These are phyloP conservation scores for Hydroisotoma schaefferi DNA, from an alignment of 2,888 invertebrate genomes.

Conservation along the genomic window DNA sequence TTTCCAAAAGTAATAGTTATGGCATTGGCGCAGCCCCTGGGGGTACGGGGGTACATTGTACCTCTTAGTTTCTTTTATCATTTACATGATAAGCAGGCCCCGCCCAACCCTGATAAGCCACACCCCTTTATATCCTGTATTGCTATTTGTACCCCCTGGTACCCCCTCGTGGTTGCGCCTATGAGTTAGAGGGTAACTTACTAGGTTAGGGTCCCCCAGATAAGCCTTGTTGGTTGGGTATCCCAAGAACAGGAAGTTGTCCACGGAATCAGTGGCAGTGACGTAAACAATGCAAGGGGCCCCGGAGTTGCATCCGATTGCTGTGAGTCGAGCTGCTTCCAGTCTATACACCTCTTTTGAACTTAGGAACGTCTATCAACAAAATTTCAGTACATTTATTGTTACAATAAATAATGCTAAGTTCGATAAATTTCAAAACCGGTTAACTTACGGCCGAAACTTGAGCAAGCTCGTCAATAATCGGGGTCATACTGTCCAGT, in stretches of 20 bases:
- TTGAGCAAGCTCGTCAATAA: conserved; percentile 13
- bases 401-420: not conserved
- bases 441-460: conserved; percentile 28
- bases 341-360: conserved; percentile 31
- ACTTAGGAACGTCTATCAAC: conserved; percentile 23
- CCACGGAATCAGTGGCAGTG: conserved; percentile 53
- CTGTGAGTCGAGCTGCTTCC: not conserved
- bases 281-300: conserved; percentile 31
- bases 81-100: too few species aligned
- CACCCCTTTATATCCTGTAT: too few species aligned
- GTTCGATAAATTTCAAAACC: not conserved
- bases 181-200: too few species aligned
- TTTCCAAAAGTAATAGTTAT: not conserved
- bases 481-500: conserved; percentile 24
- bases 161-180: too few species aligned
- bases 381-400: not conserved
- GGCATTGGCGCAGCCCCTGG: not conserved
- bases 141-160: too few species aligned
- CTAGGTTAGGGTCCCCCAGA: conserved; percentile 35
- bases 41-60: not conserved
- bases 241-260: conserved; percentile 65
- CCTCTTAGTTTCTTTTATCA: too few species aligned
- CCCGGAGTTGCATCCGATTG: conserved; percentile 12
- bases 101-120: too few species aligned
- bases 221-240: conserved; percentile 34